These are phyloP conservation scores for Micromys minutus DNA, from an alignment of 2,113 vertebrate genomes.

Conservation along the genomic window DNA sequence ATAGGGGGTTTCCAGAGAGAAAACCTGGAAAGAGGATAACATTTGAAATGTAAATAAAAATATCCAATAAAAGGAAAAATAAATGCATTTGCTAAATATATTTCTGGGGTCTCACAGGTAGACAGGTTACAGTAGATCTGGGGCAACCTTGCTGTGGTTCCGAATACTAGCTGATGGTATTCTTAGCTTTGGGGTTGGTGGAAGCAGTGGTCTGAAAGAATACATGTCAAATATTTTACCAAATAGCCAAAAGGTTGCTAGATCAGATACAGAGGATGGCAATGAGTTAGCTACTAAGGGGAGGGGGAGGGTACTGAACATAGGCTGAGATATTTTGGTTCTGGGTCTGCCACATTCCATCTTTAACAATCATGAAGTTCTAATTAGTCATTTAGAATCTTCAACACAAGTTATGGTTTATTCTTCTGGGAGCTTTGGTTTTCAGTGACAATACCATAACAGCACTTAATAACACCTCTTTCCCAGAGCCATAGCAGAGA, in stretches of 20 bases:
- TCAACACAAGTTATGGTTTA: background rate
- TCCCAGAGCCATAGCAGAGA: background rate
- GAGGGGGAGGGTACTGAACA: accelerated
- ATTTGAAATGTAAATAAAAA: too few relatives aligned
- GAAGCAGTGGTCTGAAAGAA: too few relatives aligned
- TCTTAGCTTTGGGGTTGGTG: background rate
- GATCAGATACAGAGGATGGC: background rate
- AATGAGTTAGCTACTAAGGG: background rate
- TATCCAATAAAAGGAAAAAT: too few relatives aligned
- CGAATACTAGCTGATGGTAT: background rate
- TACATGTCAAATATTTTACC: background rate
- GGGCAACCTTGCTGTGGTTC: too few relatives aligned
- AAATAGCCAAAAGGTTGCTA: background rate
- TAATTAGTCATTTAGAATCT: background rate
- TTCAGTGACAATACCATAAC: background rate
- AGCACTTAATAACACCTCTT: background rate
- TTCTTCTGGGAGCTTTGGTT: background rate
- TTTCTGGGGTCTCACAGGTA: background rate
- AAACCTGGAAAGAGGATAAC: too few relatives aligned
- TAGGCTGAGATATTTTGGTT: background rate
- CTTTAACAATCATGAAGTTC: background rate
- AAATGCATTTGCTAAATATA: too few relatives aligned
- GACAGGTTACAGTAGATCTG: background rate
- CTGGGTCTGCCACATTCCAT: background rate
- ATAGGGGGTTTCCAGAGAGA: too few relatives aligned